phyloP scores from a whole-genome alignment of 1,140 invertebrate genomes.

The Gonioctena quinquepunctata region DNA sequence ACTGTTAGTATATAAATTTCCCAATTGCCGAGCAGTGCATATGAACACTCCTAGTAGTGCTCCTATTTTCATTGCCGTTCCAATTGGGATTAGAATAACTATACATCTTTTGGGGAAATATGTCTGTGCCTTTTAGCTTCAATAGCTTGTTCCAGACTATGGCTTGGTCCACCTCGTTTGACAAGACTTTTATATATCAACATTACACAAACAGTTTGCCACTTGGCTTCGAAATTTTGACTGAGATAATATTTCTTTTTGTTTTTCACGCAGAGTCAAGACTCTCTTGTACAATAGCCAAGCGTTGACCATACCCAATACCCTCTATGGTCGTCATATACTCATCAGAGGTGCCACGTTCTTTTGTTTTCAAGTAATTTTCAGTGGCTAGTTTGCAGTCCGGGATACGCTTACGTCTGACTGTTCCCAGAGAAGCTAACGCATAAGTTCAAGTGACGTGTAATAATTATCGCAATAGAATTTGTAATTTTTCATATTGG shows the following conservation, averaged over 20 bases:
- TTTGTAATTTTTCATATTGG: no score
- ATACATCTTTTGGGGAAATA: background rate
- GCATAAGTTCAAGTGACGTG: no score
- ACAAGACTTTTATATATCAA: no score
- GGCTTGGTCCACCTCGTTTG: no score
- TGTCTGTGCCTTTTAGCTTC: background rate
- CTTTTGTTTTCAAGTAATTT: background rate
- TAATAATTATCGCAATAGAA: no score
- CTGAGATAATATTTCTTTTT: background rate
- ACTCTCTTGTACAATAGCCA: slow-evolving; percentile 29
- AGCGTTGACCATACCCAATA: slow-evolving; percentile 33
- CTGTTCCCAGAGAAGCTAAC: background rate
- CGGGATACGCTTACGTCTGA: background rate
- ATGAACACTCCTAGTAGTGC: no score
- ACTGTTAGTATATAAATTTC: no score
- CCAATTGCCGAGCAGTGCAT: no score
- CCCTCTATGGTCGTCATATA: background rate
- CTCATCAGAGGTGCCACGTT: background rate
- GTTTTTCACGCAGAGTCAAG: slow-evolving; percentile 45
- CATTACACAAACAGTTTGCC: no score
- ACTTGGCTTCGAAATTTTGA: background rate
- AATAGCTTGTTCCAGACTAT: background rate
- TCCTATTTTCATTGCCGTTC: no score
- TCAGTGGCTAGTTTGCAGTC: background rate
- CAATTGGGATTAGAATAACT: no score